Evolutionary conservation across 2,888 invertebrate species (phyloP), one percentile per base, ranked within the genome.

Genomic region (Laothoe populi): DNA sequence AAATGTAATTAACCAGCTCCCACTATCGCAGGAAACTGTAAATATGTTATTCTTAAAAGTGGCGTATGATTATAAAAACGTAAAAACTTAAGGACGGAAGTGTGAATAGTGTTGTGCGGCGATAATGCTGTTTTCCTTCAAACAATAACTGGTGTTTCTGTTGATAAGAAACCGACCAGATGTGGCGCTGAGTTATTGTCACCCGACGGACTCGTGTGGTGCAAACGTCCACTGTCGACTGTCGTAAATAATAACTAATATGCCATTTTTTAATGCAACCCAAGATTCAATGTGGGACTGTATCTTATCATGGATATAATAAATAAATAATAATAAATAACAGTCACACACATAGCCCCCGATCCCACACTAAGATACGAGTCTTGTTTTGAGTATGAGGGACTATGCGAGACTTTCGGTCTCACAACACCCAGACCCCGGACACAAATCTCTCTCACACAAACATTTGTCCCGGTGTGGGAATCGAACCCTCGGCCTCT

Each of bases 81-180:
- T 75, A 75, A 72, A 77, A 79, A 84, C 80, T 83, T 84, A 79
- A 84, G 85, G 81, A 82, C 88, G 90, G 90, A 89, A 85, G 83
- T 80, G 71, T 78, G 78, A 78, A 80, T 79, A 86, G 81, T 82
- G 78, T 74, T 68, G 70, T 68, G 71, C 70, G 69, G 77, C 77
- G 88, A 88, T 90, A 88, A 86, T 64, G 72, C 71, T 84, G 79
- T 90, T 89, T 88, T 88, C 86, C 88, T 90, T 91, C 81, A 79
- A 78, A 84, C 77, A 84, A 83, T 82, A 81, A 79, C 81, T 83
- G 76, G 82, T 79, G 87, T 83, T 83, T 82, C 82, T 85, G 82
- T 70, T 81, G 89, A 90, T 89, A 90, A 90, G 88, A 84, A 85
- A 79, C 77, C 66, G 66, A 70, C 84, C 91, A 90, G 88, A 90